These are phyloP conservation scores for Salticus scenicus DNA, from an alignment of 2,888 invertebrate species.

Conservation along the genomic window DNA sequence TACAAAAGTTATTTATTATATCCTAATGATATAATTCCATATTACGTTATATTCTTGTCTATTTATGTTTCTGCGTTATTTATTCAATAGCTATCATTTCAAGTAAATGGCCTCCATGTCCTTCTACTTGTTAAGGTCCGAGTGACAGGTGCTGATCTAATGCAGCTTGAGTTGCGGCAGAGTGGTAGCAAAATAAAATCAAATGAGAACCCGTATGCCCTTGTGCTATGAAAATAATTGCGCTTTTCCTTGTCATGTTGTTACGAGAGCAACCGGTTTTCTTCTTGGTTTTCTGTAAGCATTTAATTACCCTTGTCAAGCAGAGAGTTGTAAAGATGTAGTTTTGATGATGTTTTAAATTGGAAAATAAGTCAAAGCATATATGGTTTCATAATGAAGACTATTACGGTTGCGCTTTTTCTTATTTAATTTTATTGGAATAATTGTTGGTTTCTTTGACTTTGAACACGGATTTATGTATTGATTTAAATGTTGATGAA, in stretches of 20 bases:
- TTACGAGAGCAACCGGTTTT: conserved; percentile 23
- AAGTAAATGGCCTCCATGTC: neutral
- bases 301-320: conserved; percentile 11
- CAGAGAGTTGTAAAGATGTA: neutral
- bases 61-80: too few relatives aligned
- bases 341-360: neutral
- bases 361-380: neutral
- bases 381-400: too few relatives aligned
- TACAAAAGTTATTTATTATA: too few relatives aligned
- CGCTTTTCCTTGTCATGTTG: conserved; percentile 25
- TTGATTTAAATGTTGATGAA: too few relatives aligned
- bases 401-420: too few relatives aligned
- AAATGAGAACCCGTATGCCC: conserved; percentile 3
- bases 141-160: conserved; percentile 33
- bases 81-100: conserved; percentile 16
- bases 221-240: conserved; percentile 19
- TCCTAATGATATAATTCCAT: too few relatives aligned
- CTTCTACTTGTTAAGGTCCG: neutral
- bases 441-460: too few relatives aligned
- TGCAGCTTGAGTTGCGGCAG: neutral
- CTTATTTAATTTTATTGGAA: too few relatives aligned
- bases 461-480: too few relatives aligned
- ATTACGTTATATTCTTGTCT: too few relatives aligned
- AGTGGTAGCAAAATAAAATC: neutral
- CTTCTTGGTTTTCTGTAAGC: neutral